Evolutionary conservation across 2,888 invertebrate species (phyloP), one percentile per base, ranked within the genome.

Genomic region (Euclidia mi): DNA sequence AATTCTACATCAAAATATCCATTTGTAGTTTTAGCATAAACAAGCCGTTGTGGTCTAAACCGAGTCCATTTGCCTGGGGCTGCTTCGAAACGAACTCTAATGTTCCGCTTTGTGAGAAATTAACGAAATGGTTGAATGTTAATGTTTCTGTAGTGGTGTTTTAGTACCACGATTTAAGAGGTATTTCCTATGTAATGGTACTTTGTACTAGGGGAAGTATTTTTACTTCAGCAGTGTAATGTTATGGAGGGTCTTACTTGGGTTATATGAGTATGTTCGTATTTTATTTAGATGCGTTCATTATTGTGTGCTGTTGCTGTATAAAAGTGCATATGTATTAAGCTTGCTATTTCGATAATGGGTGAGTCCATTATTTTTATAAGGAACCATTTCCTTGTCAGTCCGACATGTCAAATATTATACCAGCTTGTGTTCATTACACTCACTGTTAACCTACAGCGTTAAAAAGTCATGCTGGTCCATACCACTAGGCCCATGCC

Each of bases 51-150:
- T 80, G 90, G 88, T 86, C 85, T 83, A 66, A 70, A 69, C 57
- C 55, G 63, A 83, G 82, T 87, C 82, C 84, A 88, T 87, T 89
- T 84, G 86, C 89, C 83, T 71, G 81, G 73, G 86, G 90, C 81
- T 18, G 34, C 40, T 40, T 28, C 38, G 37, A 73, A 76, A 79
- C 79, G 78, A 77, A 76, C 78, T 82, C 77, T 85, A 86, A 87
- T 87, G 84, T 82, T 81, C 71, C 72, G 76, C 78, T 88, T 84
- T 83, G 84, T 80, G 62, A 66, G 76, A 79, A 85, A 85, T 85
- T 84, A 87, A 82, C 81, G 73, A 81, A 87, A 87, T 81, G 76
- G 73, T 70, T 76, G 76, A 76, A 82, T 79, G 81, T 79, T 83
- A 82, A 83, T 67, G 73, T 49, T 59, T 43, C 42, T 32, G 49